Evolutionary conservation across 92 coral and sea anemone species (phyloP), one percentile per base, ranked within the genome.

Genomic region (Bergia puertoricense): DNA sequence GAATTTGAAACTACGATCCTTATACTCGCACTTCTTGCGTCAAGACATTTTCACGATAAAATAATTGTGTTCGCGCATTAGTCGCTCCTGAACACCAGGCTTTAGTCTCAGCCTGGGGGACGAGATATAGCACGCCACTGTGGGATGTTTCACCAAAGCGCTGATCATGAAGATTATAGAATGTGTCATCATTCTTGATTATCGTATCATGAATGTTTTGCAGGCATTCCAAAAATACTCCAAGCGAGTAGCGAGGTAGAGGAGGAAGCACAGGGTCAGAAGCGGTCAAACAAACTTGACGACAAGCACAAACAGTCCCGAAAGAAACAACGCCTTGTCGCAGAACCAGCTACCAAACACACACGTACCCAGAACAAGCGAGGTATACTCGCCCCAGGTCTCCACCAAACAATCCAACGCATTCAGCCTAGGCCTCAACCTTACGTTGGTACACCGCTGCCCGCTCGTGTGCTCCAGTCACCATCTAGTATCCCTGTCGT

Each of bases 361-460:
- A 2, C 40, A 20, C 66, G 43, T 30, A 30, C 30, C 30, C 30
- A 30, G 66, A 18, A 23, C 39, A 50, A 48, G 40, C 65, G 40
- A 44, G 5, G 30, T 7, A 4, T 16, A 11, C 3, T 30, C 20
- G 48, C 85, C 45, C 85, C 85, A 56, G 48, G 38, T 30, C 40
- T 80, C 73, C 87, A 84, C 2, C 87, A 66, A 3, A 5, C 87
- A 5, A 40, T 72, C 0, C 79, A 84, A 15, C 87, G 44, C 46
- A 18, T 84, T 76, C 87, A 82, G 76, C 22, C 30, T 0, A 30
- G 30, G 30, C 30, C 41, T 43, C 57, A 71, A 36, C 79, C 87
- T 40, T 84, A 37, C 36, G 87, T 71, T 18, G 69, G 65, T 15
- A 45, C 78, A 72, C 87, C 87, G 87, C 87, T 23, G 44, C 30